Evolutionary conservation across 2,113 vertebrate genomes (phyloP), one percentile per base, ranked within the genome.

Genomic region (Crotophaga sulcirostris): DNA sequence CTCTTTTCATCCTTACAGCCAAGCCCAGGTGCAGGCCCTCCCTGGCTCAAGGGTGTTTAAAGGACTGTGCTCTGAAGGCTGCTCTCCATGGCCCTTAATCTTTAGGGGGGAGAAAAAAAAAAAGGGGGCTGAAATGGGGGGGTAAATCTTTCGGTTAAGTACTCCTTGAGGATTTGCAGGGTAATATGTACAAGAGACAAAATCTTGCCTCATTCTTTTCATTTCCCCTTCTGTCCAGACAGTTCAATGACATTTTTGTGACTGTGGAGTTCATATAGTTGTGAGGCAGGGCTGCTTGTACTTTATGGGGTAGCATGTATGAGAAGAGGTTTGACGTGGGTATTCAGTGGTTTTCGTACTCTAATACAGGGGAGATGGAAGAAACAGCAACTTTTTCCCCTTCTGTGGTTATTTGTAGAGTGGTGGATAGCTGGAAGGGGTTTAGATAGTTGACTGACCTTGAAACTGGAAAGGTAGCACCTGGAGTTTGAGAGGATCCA

Each of bases 1-100:
- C 33, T 74, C 91, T 92, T 97, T 97, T 96, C 72, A 90, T 97
- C 89, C 92, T 93, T 92, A 81, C 64, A 96, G 89, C 83, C 80
- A 85, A 90, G 51, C 72, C 83, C 95, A 95, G 94, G 95, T 96
- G 95, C 96, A 94, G 60, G 76, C 80, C 33, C 64, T 96, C n/a
- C 62, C 40, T 90, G 74, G 78, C 78, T 94, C 60, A 89, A 97
- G 95, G 63, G 47, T 86, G 42, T 96, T 85, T 93, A 81, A 85
- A 97, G 86, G 38, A 67, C 89, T 51, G 31, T 9, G 9, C 23
- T 90, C 83, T 34, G 80, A 93, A 86, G 89, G 38, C 60, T 90
- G 77, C 91, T 94, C 91, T 94, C 90, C 84, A 34, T 69, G 92
- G 74, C 74, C 16, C 90, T 93, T 90, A 79, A 76, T 75, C 84